phyloP scores from a whole-genome alignment of 1,140 invertebrate species.

The Dendrolimus kikuchii region DNA sequence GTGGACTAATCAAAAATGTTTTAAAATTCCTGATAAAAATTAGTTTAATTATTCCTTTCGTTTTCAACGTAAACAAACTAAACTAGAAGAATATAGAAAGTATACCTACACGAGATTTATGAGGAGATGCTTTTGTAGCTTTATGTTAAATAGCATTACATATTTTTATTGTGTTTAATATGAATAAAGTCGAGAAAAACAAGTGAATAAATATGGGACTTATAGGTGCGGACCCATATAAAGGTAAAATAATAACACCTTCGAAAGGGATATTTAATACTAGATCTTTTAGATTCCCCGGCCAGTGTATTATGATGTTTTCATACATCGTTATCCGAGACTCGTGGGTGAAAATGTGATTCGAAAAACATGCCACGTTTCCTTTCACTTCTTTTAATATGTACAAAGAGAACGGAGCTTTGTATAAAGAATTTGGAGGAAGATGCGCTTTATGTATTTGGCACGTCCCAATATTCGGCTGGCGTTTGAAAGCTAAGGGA shows the following conservation, averaged over 20 bases:
- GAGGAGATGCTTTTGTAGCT: too few relatives aligned
- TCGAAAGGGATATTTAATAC: background rate
- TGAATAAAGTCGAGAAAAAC: background rate
- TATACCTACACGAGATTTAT: too few relatives aligned
- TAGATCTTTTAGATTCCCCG: constrained; percentile 26
- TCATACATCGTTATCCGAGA: constrained; percentile 45
- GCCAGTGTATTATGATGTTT: constrained; percentile 24
- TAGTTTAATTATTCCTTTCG: too few relatives aligned
- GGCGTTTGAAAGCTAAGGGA: constrained; percentile 35
- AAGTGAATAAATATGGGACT: too few relatives aligned
- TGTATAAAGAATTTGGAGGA: constrained; percentile 39
- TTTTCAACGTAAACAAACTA: too few relatives aligned
- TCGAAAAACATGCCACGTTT: constrained; percentile 40
- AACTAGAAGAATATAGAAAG: too few relatives aligned
- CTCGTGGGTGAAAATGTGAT: constrained; percentile 41
- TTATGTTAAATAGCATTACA: too few relatives aligned
- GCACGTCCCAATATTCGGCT: constrained; percentile 21
- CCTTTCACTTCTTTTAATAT: constrained; percentile 48
- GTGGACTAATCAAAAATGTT: too few relatives aligned
- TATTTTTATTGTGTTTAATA: background rate
- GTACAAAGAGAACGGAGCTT: constrained; percentile 53
- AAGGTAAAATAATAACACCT: background rate
- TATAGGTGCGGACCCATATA: background rate
- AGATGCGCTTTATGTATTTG: constrained; percentile 43
- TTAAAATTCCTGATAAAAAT: too few relatives aligned